Evolutionary conservation across 92 coral and sea anemone species (phyloP).

Genomic region (Desmophyllum pertusum): DNA sequence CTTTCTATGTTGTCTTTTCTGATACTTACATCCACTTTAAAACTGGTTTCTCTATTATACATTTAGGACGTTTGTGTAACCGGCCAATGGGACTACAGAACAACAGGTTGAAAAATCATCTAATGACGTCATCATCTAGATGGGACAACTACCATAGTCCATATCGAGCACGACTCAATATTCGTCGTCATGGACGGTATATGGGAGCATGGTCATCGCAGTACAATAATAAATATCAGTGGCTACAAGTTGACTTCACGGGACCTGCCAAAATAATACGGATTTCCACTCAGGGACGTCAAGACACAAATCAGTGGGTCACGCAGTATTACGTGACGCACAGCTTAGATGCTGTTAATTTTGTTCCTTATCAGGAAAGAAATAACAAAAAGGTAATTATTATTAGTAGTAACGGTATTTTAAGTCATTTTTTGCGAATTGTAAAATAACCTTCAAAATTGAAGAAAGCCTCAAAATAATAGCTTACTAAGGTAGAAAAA

Average conservation of each 20-base stretch:
- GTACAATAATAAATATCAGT: conserved; percentile 71
- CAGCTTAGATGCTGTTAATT: conserved; percentile 67
- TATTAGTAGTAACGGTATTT: no score
- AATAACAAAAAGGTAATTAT: conserved; percentile 65
- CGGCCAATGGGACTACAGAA: conserved; percentile 80
- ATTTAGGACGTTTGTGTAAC: conserved; percentile 73
- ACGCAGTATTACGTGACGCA: conserved; percentile 59
- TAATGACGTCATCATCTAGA: conserved; percentile 75
- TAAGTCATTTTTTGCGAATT: no score
- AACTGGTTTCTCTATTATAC: background rate
- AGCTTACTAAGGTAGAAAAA: no score
- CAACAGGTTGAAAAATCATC: conserved; percentile 61
- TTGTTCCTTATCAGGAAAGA: conserved; percentile 59
- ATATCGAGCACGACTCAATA: conserved; percentile 62
- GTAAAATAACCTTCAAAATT: no score
- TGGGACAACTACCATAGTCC: conserved; percentile 58
- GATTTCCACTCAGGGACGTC: conserved; percentile 73
- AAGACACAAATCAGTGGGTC: conserved; percentile 78
- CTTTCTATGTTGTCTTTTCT: background rate
- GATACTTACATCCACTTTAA: background rate
- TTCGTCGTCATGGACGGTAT: conserved; percentile 53
- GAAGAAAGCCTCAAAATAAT: no score
- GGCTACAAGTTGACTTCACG: conserved; percentile 62
- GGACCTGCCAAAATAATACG: conserved; percentile 63
- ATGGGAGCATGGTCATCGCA: conserved; percentile 69